Evolutionary conservation across 2,113 vertebrate species (phyloP), one percentile per base, ranked within the genome.

Genomic region (Corvus hawaiiensis): DNA sequence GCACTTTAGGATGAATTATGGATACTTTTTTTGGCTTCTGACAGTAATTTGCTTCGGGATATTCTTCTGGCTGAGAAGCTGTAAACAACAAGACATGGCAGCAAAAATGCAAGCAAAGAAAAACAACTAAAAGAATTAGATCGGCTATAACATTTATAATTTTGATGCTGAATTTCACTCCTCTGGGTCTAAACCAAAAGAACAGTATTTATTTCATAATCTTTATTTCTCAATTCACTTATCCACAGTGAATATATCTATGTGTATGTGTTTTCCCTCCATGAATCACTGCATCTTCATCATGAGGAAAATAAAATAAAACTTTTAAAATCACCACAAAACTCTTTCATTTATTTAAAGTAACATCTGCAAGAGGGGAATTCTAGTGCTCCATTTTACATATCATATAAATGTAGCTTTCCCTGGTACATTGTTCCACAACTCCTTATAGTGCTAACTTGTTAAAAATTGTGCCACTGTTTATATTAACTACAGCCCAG

Each of bases 41-140:
- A 98, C 76, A 98, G 97, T 84, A 97, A 98, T 97, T 98, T 99
- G 92, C 96, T 98, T 66, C 51, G 37, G 51, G 98, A 98, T 89
- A 97, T 96, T 83, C 95, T 98, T 92, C 92, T 98, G 92, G 92
- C 98, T 91, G 98, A 98, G 97, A 98, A 98, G 80, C 96, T 98
- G 21, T 98, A 99, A 97, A 98, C 97, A 89, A 98, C 97, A 69
- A 99, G 98, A 87, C 89, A 98, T 96, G 14, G 96, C 95, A 44
- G 97, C 97, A 55, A 97, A 98, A 97, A 99, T 97, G 73, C 97
- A 98, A 97, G 98, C 97, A 96, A 98, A 99, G 98, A 98, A 98
- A 93, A 96, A 91, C 35, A 64, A 84, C 33, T 52, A 41, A 76
- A 75, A 86, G 3, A 83, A 76, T 64, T 74, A 78, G n/a, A 76